A percentile compares a stretch with the other conserved stretches of the same genome.
Conservation (phyloP, 2,797 vertebrate genomes). For the Tiaroga cobitis region DNA sequence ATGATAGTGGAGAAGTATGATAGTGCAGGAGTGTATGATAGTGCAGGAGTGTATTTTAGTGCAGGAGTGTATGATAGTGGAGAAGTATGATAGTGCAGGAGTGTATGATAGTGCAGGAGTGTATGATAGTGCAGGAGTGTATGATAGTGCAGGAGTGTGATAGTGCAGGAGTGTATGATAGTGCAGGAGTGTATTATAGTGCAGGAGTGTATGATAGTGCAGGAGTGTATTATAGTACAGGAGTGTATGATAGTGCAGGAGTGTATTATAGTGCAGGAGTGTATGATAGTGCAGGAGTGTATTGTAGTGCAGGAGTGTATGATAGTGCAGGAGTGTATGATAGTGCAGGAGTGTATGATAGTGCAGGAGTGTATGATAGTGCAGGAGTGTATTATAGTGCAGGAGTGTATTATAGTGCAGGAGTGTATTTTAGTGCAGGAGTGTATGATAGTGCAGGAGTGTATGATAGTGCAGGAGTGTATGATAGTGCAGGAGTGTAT, state of each 20-base stretch:
- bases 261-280: neutral
- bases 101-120: neutral
- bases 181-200: neutral
- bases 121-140: neutral
- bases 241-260: neutral
- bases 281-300: too few relatives aligned
- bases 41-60: too few relatives aligned
- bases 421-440: too few relatives aligned
- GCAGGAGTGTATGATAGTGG: too few relatives aligned
- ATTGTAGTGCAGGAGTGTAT: neutral
- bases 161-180: neutral
- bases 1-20: neutral
- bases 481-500: too few relatives aligned
- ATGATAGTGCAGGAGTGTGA: neutral
- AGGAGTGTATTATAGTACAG: neutral
- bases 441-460: neutral
- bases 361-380: neutral
- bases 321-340: too few relatives aligned
- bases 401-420: neutral
- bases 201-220: neutral
- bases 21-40: neutral
- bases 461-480: too few relatives aligned
- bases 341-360: neutral
- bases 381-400: neutral
- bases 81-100: too few relatives aligned